Conservation (phyloP, 1,140 invertebrate species). For the Phortica variegata region DNA sequence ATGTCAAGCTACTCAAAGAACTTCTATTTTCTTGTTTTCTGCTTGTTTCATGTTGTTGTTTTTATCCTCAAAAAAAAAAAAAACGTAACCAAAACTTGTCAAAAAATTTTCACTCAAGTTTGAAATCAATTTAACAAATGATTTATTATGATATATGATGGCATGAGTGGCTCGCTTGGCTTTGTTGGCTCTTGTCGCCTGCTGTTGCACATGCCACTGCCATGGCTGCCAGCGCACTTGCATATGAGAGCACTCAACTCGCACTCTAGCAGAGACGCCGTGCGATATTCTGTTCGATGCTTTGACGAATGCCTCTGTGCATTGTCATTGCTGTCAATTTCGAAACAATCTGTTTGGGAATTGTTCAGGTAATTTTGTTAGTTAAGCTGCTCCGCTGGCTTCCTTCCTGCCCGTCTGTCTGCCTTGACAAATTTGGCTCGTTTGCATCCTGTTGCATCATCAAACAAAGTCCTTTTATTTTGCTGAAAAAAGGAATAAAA, state of each 20-base stretch:
- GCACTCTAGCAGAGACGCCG: conserved; percentile 39
- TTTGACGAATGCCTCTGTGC: conserved; percentile 51
- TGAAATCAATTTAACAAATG: conserved; percentile 53
- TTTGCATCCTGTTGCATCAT: too few species aligned
- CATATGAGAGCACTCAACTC: too few species aligned
- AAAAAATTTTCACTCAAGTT: conserved; percentile 26
- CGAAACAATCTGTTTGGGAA: conserved; percentile 36
- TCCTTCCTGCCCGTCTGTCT: too few species aligned
- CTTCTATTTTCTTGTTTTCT: conserved; percentile 6
- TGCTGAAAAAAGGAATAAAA: too few species aligned
- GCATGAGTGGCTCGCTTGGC: not conserved
- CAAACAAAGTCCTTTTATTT: too few species aligned
- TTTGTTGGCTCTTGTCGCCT: conserved; percentile 3
- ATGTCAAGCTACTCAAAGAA: conserved; percentile 5
- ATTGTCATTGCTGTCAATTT: conserved; percentile 47
- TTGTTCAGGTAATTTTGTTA: too few species aligned
- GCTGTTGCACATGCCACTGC: too few species aligned
- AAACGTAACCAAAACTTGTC: conserved; percentile 7
- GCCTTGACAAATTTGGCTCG: too few species aligned
- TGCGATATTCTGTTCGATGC: conserved; percentile 9
- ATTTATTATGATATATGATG: conserved; percentile 41
- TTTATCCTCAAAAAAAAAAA: conserved; percentile 1
- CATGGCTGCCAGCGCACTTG: too few species aligned
- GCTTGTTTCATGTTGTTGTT: conserved; percentile 25
- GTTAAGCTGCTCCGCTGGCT: too few species aligned